Evolutionary conservation across 2,888 invertebrate species (phyloP), one percentile per base, ranked within the genome.

Genomic region (Nemotelus pantherinus): DNA sequence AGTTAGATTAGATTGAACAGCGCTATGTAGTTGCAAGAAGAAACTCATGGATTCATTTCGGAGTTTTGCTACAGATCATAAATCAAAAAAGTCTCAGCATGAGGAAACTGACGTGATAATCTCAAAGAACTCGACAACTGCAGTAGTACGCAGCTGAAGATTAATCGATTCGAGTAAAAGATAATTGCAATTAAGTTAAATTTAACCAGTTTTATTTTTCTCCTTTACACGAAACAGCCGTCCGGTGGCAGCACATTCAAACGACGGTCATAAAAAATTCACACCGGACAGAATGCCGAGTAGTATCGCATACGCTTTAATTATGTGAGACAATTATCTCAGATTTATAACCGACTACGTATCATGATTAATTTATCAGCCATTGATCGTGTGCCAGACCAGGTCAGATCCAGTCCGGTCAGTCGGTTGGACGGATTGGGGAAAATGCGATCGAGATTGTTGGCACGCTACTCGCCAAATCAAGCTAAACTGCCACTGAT

Each of bases 271-370:
- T 55, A 43, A 57, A 71, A 55, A 55, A 67, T 55, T 50, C 41
- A 71, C 41, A 6, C 65, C 4, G 3, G 7, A 7, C 3, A 57
- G 10, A 57, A 71, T 71, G 6, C 53, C 43, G 57, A 9, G n/a
- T 25, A 25, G 25, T 55, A 71, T 44, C 55, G 10, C 9, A 41
- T 55, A 7, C 55, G 57, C 71, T 9, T 71, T 71, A 71, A 71
- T 71, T 71, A 55, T 71, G 41, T 71, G 71, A 39, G 71, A 71
- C 71, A 71, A 71, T 71, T 71, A 71, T 71, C 53, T 43, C 43
- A 71, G 57, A 71, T 71, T 71, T 71, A 71, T 71, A 71, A 71
- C 71, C 71, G 44, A 9, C 53, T 57, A 41, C 71, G 41, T 71
- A 43, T 25, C n/a, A 53, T 71, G 10, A 71, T 71, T 71, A 55